Percentiles rank a stretch among this genome's conserved stretches.
phyloP scores from a whole-genome alignment of 2,888 invertebrate species.

The Poecilobothrus nobilitatus region DNA sequence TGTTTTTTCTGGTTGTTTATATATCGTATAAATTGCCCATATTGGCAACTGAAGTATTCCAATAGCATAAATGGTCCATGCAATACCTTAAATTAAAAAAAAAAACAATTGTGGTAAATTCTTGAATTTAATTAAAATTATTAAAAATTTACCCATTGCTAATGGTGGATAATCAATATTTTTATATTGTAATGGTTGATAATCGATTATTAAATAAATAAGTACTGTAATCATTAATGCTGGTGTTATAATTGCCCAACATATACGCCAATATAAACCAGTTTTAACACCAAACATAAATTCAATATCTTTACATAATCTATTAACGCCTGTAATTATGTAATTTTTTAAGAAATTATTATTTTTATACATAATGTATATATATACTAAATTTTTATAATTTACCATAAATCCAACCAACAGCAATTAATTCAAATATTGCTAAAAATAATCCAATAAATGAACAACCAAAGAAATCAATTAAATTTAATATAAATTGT shows the following conservation, averaged over 20 bases:
- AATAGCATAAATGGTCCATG: constrained; percentile 46
- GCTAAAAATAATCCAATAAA: constrained; percentile 62
- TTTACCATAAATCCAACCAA: constrained; percentile 68
- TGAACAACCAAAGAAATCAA: constrained; percentile 67
- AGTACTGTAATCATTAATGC: constrained; percentile 60
- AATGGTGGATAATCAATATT: constrained; percentile 50
- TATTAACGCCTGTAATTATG: constrained; percentile 47
- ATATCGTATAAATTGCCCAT: constrained; percentile 37
- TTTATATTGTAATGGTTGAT: constrained; percentile 54
- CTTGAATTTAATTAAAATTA: constrained; percentile 19
- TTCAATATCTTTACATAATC: constrained; percentile 63
- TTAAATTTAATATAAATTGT: constrained; percentile 60
- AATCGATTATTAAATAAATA: constrained; percentile 56
- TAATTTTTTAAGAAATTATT: constrained; percentile 9
- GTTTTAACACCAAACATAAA: constrained; percentile 64
- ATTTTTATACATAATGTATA: constrained; percentile 6
- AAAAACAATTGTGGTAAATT: background rate
- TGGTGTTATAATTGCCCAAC: constrained; percentile 71
- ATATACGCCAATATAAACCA: constrained; percentile 66
- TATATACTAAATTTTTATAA: background rate
- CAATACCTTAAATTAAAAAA: constrained; percentile 29
- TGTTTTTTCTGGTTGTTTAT: constrained; percentile 33
- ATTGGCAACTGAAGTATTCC: constrained; percentile 47
- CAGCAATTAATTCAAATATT: constrained; percentile 57
- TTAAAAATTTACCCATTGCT: constrained; percentile 46